phyloP scores from a whole-genome alignment of 2,888 invertebrate species.

The Belgica antarctica region DNA sequence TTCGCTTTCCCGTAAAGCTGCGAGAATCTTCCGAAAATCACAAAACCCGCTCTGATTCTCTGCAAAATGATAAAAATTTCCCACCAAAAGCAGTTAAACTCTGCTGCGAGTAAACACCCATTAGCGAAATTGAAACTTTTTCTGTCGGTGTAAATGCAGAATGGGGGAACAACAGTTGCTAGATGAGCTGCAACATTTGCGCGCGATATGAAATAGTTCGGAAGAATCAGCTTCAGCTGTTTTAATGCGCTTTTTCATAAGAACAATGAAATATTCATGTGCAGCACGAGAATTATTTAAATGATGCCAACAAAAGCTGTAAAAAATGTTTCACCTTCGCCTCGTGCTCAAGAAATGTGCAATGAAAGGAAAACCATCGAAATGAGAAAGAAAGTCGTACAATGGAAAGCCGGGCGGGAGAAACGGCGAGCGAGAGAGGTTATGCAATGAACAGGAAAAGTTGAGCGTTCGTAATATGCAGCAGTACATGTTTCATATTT shows the following conservation, averaged over 20 bases:
- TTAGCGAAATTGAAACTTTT: slow-evolving; percentile 27
- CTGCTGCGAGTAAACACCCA: slow-evolving; percentile 28
- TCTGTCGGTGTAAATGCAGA: not conserved
- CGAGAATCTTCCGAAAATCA: no score
- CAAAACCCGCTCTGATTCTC: no score
- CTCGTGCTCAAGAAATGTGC: slow-evolving; percentile 18
- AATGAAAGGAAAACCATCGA: slow-evolving; percentile 1
- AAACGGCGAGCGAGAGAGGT: slow-evolving; percentile 20
- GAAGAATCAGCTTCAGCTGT: not conserved
- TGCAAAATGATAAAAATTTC: no score
- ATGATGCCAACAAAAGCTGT: slow-evolving; percentile 6
- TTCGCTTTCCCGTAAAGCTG: no score
- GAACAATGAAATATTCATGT: slow-evolving; percentile 35
- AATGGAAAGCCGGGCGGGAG: slow-evolving; percentile 14
- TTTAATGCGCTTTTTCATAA: slow-evolving; percentile 31
- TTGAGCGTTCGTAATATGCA: slow-evolving; percentile 38
- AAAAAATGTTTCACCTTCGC: slow-evolving; percentile 26
- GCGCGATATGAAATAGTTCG: slow-evolving; percentile 1
- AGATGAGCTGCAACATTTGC: slow-evolving; percentile 6
- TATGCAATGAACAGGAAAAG: slow-evolving; percentile 43
- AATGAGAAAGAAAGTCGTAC: slow-evolving; percentile 20
- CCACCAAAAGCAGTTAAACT: not conserved
- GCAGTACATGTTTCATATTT: slow-evolving; percentile 28
- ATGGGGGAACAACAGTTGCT: not conserved
- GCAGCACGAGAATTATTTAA: slow-evolving; percentile 26